Evolutionary conservation across 2,888 invertebrate species (phyloP).

Genomic region (Mesorhabditis spiculigera): DNA sequence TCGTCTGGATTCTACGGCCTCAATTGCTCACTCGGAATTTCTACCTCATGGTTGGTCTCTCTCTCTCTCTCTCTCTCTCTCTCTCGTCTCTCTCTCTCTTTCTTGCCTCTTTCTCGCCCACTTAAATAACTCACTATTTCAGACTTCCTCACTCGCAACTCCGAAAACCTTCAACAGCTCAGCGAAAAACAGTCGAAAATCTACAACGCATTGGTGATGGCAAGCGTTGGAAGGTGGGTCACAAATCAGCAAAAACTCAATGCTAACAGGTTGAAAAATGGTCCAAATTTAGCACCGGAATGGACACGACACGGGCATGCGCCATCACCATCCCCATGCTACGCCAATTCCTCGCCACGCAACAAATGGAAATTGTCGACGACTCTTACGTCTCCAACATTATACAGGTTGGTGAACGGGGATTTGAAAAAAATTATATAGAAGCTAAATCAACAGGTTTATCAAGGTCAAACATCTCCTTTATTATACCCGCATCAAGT

Average conservation of each 20-base stretch:
- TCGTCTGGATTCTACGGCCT: slow-evolving; percentile 44
- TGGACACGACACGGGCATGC: slow-evolving; percentile 54
- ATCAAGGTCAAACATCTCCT: too few species aligned
- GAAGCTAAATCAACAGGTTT: too few species aligned
- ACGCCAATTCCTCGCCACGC: slow-evolving; percentile 79
- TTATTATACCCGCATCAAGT: too few species aligned
- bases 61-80: too few species aligned
- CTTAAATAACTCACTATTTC: slow-evolving; percentile 24
- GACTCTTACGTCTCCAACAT: slow-evolving; percentile 77
- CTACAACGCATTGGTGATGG: slow-evolving; percentile 84
- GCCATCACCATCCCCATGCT: slow-evolving; percentile 75
- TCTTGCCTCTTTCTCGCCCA: too few species aligned
- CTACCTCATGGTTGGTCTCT: slow-evolving; percentile 35
- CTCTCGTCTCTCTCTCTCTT: too few species aligned
- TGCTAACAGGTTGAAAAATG: background rate
- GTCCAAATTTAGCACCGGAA: slow-evolving; percentile 31
- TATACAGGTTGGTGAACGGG: slow-evolving; percentile 69
- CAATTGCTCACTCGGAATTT: slow-evolving; percentile 32
- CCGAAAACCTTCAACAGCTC: slow-evolving; percentile 39
- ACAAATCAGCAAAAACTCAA: background rate
- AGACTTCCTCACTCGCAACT: slow-evolving; percentile 76
- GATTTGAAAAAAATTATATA: too few species aligned
- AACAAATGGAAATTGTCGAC: slow-evolving; percentile 79
- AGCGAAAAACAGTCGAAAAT: slow-evolving; percentile 68
- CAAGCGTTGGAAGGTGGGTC: slow-evolving; percentile 68